Percentiles rank a stretch among this genome's conserved stretches.
These are phyloP conservation scores for Cavia porcellus DNA, from an alignment of 2,113 vertebrate species.

Conservation along the genomic window DNA sequence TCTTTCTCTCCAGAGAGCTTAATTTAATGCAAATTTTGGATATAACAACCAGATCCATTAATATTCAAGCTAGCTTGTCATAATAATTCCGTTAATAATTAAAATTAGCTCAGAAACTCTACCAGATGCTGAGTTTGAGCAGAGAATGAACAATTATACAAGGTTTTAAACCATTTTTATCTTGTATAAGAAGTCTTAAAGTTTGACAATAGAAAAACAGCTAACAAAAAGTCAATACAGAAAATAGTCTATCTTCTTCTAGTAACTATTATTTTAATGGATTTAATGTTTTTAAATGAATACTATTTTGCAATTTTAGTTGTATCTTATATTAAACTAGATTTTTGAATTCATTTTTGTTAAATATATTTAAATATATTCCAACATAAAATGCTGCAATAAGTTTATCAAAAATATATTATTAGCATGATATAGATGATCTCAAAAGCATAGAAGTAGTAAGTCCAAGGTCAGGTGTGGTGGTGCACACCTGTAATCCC, in stretches of 20 bases:
- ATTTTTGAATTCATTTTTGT: neutral
- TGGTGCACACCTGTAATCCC: too few relatives aligned
- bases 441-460: neutral
- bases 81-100: slow-evolving; percentile 68
- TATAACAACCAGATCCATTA: slow-evolving; percentile 6
- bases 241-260: slow-evolving; percentile 28
- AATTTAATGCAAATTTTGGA: slow-evolving; percentile 34
- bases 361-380: neutral
- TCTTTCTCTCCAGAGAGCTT: slow-evolving; percentile 12
- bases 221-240: neutral
- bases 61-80: slow-evolving; percentile 55
- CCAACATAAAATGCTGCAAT: neutral
- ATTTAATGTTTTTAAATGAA: slow-evolving; percentile 25
- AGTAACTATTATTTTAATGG: neutral
- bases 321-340: neutral
- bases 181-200: slow-evolving; percentile 2
- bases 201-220: neutral
- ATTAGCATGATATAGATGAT: neutral
- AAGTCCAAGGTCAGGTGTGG: neutral
- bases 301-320: neutral
- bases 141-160: slow-evolving; percentile 55
- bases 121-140: slow-evolving; percentile 42
- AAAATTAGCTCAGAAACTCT: slow-evolving; percentile 23
- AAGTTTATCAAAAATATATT: neutral
- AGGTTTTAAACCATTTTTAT: slow-evolving; percentile 19